Conservation (phyloP, 2,888 invertebrate genomes). For the Corythucha ciliata region DNA sequence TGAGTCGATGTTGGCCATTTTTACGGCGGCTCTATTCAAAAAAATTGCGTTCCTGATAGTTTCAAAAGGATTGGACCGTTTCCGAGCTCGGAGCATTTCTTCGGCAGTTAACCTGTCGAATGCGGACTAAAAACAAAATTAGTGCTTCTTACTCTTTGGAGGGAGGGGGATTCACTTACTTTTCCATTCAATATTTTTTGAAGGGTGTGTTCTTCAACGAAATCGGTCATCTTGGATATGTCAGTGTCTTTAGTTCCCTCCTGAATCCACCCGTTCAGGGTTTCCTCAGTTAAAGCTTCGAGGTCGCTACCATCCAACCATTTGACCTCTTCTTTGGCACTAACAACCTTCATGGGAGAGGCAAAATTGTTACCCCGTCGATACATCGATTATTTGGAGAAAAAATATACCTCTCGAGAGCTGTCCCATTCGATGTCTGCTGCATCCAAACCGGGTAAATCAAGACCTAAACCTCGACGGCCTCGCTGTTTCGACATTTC, state of each 20-base stretch:
- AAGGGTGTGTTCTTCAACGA: constrained; percentile 62
- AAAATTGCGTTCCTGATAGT: constrained; percentile 82
- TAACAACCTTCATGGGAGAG: constrained; percentile 40
- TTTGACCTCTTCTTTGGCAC: constrained; percentile 42
- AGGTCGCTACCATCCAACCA: constrained; percentile 44
- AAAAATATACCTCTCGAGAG: too few relatives aligned
- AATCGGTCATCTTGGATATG: constrained; percentile 68
- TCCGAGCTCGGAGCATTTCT: constrained; percentile 70
- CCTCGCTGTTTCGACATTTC: constrained; percentile 73
- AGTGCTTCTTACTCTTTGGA: not conserved
- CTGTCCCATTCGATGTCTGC: too few relatives aligned
- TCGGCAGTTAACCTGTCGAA: constrained; percentile 71
- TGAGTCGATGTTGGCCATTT: constrained; percentile 96
- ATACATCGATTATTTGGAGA: too few relatives aligned
- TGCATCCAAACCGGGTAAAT: too few relatives aligned
- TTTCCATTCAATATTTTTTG: constrained; percentile 66
- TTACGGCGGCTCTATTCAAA: constrained; percentile 86
- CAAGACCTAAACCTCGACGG: constrained; percentile 70
- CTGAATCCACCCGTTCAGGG: constrained; percentile 53
- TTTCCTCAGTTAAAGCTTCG: constrained; percentile 38
- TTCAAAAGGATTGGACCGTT: constrained; percentile 88
- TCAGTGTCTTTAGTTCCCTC: constrained; percentile 56
- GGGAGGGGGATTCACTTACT: constrained; percentile 46
- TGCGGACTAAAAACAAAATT: constrained; percentile 48
- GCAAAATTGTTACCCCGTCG: too few relatives aligned